A percentile compares a stretch with the other conserved stretches of the same genome.
phyloP scores from a whole-genome alignment of 2,113 vertebrate species.

The Stomatorhinus ivindoensis region DNA sequence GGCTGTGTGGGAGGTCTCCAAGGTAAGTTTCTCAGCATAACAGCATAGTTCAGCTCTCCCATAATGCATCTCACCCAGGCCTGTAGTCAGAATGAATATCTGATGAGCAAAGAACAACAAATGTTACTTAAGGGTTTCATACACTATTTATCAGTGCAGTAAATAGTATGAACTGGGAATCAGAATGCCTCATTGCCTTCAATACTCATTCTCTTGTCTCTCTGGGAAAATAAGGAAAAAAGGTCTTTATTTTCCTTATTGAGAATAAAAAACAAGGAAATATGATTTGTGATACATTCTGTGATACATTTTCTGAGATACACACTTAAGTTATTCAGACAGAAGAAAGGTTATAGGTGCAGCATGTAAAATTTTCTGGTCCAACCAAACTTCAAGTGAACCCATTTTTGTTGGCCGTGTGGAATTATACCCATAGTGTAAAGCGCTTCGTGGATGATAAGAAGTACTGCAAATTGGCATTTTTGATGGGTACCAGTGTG shows the following conservation, averaged over 20 bases:
- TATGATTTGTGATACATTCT: not conserved
- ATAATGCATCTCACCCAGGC: slow-evolving; percentile 36
- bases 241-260: not conserved
- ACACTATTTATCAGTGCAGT: slow-evolving; percentile 52
- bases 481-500: not conserved
- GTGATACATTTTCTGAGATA: not conserved
- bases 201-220: slow-evolving; percentile 33
- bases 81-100: slow-evolving; percentile 54
- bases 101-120: slow-evolving; percentile 61
- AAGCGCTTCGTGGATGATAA: not conserved
- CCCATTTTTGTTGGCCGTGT: not conserved
- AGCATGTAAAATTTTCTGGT: not conserved
- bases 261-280: not conserved
- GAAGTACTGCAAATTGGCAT: not conserved
- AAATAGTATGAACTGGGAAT: slow-evolving; percentile 23
- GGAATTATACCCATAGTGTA: not conserved
- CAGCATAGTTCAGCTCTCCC: slow-evolving; percentile 22
- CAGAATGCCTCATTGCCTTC: slow-evolving; percentile 35
- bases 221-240: slow-evolving; percentile 16
- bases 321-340: not conserved
- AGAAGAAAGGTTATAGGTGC: not conserved
- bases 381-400: not conserved
- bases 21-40: not conserved
- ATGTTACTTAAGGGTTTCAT: slow-evolving; percentile 60
- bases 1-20: not conserved